These are phyloP conservation scores for Caloenas nicobarica DNA, from an alignment of 2,113 vertebrate genomes.

Conservation along the genomic window DNA sequence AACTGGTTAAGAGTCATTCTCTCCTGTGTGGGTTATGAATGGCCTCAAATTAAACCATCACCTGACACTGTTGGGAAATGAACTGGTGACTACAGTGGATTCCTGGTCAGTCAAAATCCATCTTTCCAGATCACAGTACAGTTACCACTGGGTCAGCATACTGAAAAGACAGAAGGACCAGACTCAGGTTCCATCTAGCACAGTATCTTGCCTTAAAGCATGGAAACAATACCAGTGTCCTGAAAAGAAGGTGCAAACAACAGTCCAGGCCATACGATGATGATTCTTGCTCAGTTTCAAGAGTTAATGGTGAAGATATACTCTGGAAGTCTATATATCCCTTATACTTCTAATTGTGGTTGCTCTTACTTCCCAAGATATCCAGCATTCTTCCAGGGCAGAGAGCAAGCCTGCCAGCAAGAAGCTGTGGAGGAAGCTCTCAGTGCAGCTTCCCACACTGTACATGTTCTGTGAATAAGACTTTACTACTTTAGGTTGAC, in stretches of 20 bases:
- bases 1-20: not conserved
- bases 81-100: not conserved
- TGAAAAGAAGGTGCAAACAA: not conserved
- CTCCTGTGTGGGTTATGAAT: not conserved
- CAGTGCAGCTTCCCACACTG: not conserved
- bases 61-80: not conserved
- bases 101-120: not conserved
- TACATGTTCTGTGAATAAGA: not conserved
- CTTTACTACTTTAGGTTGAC: not conserved
- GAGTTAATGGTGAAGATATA: not conserved
- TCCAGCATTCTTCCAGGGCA: not conserved
- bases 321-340: not conserved
- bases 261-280: not conserved
- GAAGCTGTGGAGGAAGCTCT: not conserved
- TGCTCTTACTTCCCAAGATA: not conserved
- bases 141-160: not conserved
- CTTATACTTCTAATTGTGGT: not conserved
- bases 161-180: not conserved
- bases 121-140: not conserved
- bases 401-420: fast-evolving
- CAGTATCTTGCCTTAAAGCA: not conserved
- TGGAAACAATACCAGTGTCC: not conserved
- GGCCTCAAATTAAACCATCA: not conserved
- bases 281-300: not conserved
- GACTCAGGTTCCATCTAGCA: not conserved